Evolutionary conservation across 2,113 vertebrate species (phyloP).

Genomic region (Ciconia stormi): DNA sequence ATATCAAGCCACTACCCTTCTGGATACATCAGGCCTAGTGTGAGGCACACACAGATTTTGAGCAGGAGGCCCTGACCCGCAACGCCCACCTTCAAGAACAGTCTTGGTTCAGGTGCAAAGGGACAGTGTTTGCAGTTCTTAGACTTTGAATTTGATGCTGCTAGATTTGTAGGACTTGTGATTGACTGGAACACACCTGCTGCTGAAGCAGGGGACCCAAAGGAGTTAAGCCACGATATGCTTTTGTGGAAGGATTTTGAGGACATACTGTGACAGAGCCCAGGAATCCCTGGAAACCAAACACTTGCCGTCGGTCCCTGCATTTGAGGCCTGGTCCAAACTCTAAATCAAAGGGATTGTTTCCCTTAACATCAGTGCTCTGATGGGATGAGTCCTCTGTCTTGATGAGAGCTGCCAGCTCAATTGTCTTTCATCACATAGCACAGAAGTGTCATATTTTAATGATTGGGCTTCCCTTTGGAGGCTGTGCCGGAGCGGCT

Average conservation of each 20-base stretch:
- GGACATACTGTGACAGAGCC: background rate
- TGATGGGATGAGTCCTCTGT: background rate
- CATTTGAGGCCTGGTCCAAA: background rate
- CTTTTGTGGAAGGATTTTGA: background rate
- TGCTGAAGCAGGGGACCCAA: background rate
- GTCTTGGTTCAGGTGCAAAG: background rate
- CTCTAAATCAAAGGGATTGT: background rate
- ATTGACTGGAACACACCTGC: background rate
- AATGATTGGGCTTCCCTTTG: background rate
- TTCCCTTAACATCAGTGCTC: background rate
- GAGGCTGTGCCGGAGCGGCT: background rate
- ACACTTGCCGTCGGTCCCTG: rapidly evolving
- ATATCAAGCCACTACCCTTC: rapidly evolving
- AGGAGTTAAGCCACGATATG: background rate
- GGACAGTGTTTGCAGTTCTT: background rate
- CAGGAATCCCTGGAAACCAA: background rate
- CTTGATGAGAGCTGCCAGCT: background rate
- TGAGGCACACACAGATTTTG: background rate
- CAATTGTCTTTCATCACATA: background rate
- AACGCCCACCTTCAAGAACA: background rate
- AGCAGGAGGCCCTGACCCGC: background rate
- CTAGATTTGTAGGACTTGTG: background rate
- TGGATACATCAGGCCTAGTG: rapidly evolving
- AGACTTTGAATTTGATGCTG: background rate
- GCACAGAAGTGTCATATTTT: background rate